Conservation (phyloP, 2,113 vertebrate genomes). For the Thinocorus orbignyianus region DNA sequence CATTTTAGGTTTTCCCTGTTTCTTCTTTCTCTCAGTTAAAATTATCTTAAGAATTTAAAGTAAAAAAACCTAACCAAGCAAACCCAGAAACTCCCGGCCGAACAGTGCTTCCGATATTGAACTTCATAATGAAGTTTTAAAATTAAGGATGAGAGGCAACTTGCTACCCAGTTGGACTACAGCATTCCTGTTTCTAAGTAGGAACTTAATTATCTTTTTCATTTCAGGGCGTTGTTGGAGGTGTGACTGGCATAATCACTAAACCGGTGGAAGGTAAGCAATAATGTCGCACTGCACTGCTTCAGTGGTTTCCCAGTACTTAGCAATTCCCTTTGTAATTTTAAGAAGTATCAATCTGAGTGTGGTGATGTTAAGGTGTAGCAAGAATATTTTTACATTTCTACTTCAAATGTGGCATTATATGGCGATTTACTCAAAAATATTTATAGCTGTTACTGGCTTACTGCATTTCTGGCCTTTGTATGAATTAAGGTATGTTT, state of each 20-base stretch:
- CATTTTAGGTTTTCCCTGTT: background rate
- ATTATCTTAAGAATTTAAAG: background rate
- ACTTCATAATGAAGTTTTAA: background rate
- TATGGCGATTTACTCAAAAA: background rate
- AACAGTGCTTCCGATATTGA: background rate
- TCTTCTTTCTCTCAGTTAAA: background rate
- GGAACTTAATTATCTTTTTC: background rate
- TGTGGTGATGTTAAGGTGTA: background rate
- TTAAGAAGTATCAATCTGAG: background rate
- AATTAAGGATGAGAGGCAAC: background rate
- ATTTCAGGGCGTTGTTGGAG: constrained; percentile 90
- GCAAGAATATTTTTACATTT: background rate
- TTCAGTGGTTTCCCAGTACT: background rate
- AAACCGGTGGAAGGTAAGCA: constrained; percentile 94
- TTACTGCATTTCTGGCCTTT: background rate
- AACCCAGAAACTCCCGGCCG: fast-evolving
- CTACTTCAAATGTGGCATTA: background rate
- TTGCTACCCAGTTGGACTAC: background rate
- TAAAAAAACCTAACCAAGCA: background rate
- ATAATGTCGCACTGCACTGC: background rate
- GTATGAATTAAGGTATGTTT: background rate
- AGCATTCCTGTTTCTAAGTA: background rate
- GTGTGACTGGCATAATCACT: constrained; percentile 94
- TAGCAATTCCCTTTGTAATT: background rate
- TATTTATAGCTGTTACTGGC: background rate